Percentiles rank a stretch among this genome's conserved stretches.
phyloP scores from a whole-genome alignment of 37 sponge, comb jelly and placozoan genomes.

The Petrosia ficiformis region DNA sequence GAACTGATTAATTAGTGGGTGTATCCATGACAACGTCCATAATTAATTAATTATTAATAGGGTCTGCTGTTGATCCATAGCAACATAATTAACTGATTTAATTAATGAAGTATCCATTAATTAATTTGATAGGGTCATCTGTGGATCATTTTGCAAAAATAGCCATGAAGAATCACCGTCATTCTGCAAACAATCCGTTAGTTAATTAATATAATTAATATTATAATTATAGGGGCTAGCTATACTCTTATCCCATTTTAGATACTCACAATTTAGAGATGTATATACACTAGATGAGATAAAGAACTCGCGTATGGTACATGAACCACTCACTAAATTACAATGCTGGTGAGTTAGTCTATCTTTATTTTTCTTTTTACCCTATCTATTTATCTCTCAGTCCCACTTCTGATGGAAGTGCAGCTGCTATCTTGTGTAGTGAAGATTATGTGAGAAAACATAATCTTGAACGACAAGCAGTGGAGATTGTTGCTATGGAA shows the following conservation, averaged over 20 bases:
- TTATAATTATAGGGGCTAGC: not conserved
- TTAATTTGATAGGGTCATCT: too few relatives aligned
- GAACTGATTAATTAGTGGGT: too few relatives aligned
- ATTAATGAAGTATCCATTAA: too few relatives aligned
- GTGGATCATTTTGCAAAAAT: slow-evolving; percentile 94
- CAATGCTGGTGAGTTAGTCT: slow-evolving; percentile 81
- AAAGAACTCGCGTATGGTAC: slow-evolving; percentile 54
- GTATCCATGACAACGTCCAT: too few relatives aligned
- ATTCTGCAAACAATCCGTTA: slow-evolving; percentile 89
- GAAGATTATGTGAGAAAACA: slow-evolving; percentile 77
- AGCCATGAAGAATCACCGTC: slow-evolving; percentile 90
- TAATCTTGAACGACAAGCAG: slow-evolving; percentile 67
- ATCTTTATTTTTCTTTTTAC: not conserved
- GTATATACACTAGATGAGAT: slow-evolving; percentile 85
- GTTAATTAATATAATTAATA: not conserved
- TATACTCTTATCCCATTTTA: slow-evolving; percentile 5
- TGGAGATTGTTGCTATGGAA: slow-evolving; percentile 91
- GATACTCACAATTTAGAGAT: slow-evolving; percentile 82
- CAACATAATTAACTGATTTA: too few relatives aligned
- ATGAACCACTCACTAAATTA: slow-evolving; percentile 86
- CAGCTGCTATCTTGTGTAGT: slow-evolving; percentile 85
- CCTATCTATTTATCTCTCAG: slow-evolving; percentile 22
- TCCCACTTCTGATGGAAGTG: slow-evolving; percentile 90
- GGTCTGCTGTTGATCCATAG: too few relatives aligned
- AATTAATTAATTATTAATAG: too few relatives aligned